Evolutionary conservation across 2,888 invertebrate species (phyloP).

Genomic region (Lampropteryx suffumata): DNA sequence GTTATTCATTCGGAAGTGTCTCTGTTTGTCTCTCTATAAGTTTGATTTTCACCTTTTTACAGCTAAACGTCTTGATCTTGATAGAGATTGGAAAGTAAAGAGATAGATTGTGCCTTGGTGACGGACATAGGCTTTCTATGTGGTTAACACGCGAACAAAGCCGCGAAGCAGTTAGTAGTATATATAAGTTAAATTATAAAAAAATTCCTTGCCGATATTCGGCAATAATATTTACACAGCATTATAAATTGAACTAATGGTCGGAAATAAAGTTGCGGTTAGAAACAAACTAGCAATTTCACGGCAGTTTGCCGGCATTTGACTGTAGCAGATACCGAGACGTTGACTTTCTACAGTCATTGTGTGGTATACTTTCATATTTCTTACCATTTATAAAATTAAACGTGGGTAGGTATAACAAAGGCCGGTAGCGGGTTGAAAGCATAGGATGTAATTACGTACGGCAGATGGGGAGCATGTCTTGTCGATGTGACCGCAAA

Average conservation of each 20-base stretch:
- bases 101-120: too few relatives aligned
- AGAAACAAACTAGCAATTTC: conserved; percentile 64
- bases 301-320: conserved; percentile 63
- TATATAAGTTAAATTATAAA: too few relatives aligned
- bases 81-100: too few relatives aligned
- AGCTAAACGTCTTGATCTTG: too few relatives aligned
- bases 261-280: conserved; percentile 60
- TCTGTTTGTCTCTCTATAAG: too few relatives aligned
- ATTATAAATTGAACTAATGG: conserved; percentile 37
- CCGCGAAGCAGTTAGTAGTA: too few relatives aligned
- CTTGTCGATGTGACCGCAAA: conserved; percentile 44
- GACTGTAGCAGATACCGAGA: conserved; percentile 49
- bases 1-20: too few relatives aligned
- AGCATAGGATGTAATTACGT: conserved; percentile 75
- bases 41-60: too few relatives aligned
- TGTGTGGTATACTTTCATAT: conserved; percentile 74
- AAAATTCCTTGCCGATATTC: conserved; percentile 4
- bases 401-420: conserved; percentile 57
- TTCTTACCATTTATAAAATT: conserved; percentile 65
- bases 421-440: conserved; percentile 60
- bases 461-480: conserved; percentile 66
- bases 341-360: conserved; percentile 65
- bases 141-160: too few relatives aligned
- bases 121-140: too few relatives aligned
- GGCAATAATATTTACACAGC: conserved; percentile 24